Base-by-base conservation (phyloP, 2,888 invertebrate genomes). In the Apodemia duryi region DNA sequence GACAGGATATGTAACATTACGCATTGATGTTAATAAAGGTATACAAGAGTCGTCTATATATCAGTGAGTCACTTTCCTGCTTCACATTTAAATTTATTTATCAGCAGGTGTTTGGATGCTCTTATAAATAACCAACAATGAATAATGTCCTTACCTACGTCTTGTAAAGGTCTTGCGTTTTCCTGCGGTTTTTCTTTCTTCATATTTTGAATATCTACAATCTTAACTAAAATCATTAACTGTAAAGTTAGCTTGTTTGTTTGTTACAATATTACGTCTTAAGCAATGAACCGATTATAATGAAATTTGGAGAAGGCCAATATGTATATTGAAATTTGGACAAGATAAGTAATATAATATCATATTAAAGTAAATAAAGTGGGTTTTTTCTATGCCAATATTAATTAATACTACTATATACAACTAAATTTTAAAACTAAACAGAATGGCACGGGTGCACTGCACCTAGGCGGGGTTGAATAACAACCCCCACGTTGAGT, bases 51-150 rank as follows among this genome's bases (percentile, higher is more conserved):
- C 52, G 52, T 54, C 28, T 54, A 28, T 54, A 54, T 54, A 54
- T 54, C 28, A 51, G 52, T 28, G 52, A 54, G 52, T 54, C 52
- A 54, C 52, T 54, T 54, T 28, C 52, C 52, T 10, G 28, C 28
- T 43, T 54, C 21, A 28, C 28, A 54, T 54, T 54, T 54, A 54
- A 54, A 54, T 54, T 54, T 54, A 54, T 54, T 54, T 54, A 54
- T 54, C 28, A 54, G 52, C 52, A 54, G 54, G 54, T 54, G 54
- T 54, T 54, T 54, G 54, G 54, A 54, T 54, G 54, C 28, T 54
- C 54, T 54, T 54, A 54, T 54, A 54, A 54, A 54, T 54, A 54
- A 54, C 54, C 54, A 54, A 54, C 54, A 54, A 54, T 54, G 54
- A 54, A 54, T 54, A 54, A 54, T 54, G 54, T 54, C 54, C 54